Evolutionary conservation across 2,888 invertebrate genomes (phyloP), one percentile per base, ranked within the genome.

Genomic region (Tetropium fuscum): DNA sequence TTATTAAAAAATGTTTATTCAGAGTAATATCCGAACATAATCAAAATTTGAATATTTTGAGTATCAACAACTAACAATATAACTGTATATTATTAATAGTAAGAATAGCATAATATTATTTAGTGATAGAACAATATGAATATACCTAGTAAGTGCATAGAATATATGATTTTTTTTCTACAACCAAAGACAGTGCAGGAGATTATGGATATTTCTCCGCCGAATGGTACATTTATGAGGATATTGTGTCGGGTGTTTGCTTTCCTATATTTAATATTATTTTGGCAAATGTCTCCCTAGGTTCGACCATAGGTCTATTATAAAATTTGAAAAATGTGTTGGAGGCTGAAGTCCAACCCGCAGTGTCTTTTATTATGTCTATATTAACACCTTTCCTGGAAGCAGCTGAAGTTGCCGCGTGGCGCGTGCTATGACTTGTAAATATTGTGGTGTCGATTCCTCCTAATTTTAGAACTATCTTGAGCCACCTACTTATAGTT

Each of bases 341-440:
- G 7, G 30, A 30, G n/a, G n/a, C 20, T 15, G 47, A n/a, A 8
- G 47, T 32, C 47, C 47, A 47, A 10, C 47, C 47, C 2, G 47
- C 47, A 6, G 47, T 18, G n/a, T 47, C 8, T 16, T 30, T 47
- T 8, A 47, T 47, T 18, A 10, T 15, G 2, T 47, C 47, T 18
- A 32, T 47, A 10, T 18, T 32, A 8, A 47, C 18, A 10, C 47
- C 47, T 15, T 15, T 20, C 19, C 18, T 47, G 4, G 32, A 32
- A 3, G 47, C 47, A 2, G 47, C 32, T 8, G 47, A 47, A 47
- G 47, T 47, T 32, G 47, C 30, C 3, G 47, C 47, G 32, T 47
- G 47, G 8, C 36, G 36, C 2, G 11, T 10, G 36, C 36, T 36
- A 15, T 36, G 15, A 13, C 13, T 15, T 3, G 30, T n/a, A 10